Evolutionary conservation across 1,140 invertebrate species (phyloP), one percentile per base, ranked within the genome.

Genomic region (Meteorus sp.): DNA sequence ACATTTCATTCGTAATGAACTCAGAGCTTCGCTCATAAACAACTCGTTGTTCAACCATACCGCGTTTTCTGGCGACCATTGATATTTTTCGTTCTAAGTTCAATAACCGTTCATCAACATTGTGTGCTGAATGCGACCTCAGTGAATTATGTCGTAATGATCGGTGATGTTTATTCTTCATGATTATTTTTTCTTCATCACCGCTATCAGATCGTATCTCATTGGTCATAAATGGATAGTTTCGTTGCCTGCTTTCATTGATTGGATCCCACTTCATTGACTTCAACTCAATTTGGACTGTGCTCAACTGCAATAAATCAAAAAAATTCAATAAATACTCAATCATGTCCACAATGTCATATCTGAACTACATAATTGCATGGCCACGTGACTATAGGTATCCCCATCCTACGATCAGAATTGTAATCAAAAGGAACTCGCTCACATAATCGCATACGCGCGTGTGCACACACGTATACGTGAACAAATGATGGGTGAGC

Each of bases 241-340:
- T 62, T 70, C 75, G 53, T 6, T 52, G 31, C n/a, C n/a, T n/a
- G n/a, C n/a, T n/a, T 3, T 78, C 74, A 39, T 59, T 70, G 68
- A 37, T 76, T 74, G 0, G 80, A n/a, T 83, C 79, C 44, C 79
- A 79, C 56, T 83, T 83, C 15, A 71, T 70, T 45, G 75, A 80
- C 29, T 83, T 81, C 31, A 84, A 66, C 15, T 83, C 81, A 13
- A 84, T 81, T 62, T 85, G 83, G 0, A 82, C 65, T 15, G 82
- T 79, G 7, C 81, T 77, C 67, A 85, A 74, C 74, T 85, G 71
- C 3, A 77, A 74, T 37, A 45, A 60, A 56, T 39, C 19, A 44
- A 47, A 39, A 58, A 27, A 37, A 51, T 37, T 44, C 1, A 9
- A 35, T 37, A 25, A 31, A 19, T 57, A 41, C 50, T 52, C 41